Percentiles rank a stretch among this genome's conserved stretches.
These are phyloP conservation scores for Hypselothyrea guttata DNA, from an alignment of 2,888 invertebrate species.

Conservation along the genomic window DNA sequence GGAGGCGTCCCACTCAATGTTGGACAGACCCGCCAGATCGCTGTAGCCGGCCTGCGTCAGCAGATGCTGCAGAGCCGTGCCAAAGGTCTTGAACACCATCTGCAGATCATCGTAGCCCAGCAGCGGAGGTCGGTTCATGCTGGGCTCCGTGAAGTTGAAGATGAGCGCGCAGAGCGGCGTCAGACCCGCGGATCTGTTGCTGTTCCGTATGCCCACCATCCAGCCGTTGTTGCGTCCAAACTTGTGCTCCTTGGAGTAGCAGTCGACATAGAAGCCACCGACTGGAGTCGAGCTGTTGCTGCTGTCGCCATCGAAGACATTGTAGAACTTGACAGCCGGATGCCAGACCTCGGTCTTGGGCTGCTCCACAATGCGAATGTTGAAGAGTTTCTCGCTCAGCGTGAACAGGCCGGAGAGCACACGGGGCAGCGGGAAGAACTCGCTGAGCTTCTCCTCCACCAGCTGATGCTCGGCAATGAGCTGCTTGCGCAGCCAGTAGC, in stretches of 20 bases:
- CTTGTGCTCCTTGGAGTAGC: slow-evolving; percentile 87
- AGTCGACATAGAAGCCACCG: slow-evolving; percentile 94
- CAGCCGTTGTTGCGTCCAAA: slow-evolving; percentile 88
- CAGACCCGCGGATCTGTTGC: slow-evolving; percentile 85
- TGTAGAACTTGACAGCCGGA: slow-evolving; percentile 91
- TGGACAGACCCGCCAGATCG: slow-evolving; percentile 92
- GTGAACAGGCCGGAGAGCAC: slow-evolving; percentile 91
- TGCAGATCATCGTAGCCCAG: slow-evolving; percentile 90
- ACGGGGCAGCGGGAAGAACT: slow-evolving; percentile 91
- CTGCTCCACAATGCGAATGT: slow-evolving; percentile 88
- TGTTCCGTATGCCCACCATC: slow-evolving; percentile 90
- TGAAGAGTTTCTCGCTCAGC: slow-evolving; percentile 90
- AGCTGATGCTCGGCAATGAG: slow-evolving; percentile 86
- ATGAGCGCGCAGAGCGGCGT: slow-evolving; percentile 91
- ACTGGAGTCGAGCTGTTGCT: slow-evolving; percentile 83
- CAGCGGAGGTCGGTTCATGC: slow-evolving; percentile 86
- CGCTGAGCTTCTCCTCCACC: slow-evolving; percentile 87
- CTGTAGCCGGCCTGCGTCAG: slow-evolving; percentile 91
- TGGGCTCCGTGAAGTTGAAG: slow-evolving; percentile 89
- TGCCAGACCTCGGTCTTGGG: slow-evolving; percentile 89
- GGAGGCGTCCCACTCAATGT: slow-evolving; percentile 97
- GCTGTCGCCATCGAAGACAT: slow-evolving; percentile 86
- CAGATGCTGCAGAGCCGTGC: slow-evolving; percentile 92
- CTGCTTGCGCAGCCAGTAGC: slow-evolving; percentile 93
- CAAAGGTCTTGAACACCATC: slow-evolving; percentile 92